phyloP scores from a whole-genome alignment of 2,113 vertebrate species.

The Serinus canaria region DNA sequence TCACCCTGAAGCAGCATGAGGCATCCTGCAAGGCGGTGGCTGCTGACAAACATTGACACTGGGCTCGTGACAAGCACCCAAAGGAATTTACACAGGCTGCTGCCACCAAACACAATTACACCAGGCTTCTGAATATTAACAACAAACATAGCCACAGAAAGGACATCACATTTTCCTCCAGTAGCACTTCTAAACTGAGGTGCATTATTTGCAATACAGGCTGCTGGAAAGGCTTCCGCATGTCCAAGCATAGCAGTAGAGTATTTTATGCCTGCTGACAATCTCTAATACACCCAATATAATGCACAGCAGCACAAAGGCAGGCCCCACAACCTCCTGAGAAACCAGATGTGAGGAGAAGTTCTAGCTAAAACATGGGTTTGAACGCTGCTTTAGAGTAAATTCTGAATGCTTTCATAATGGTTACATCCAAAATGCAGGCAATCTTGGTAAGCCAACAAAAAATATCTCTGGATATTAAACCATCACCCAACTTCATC shows the following conservation, averaged over 20 bases:
- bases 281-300: not conserved
- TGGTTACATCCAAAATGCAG: not conserved
- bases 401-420: not conserved
- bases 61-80: not conserved
- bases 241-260: not conserved
- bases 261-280: not conserved
- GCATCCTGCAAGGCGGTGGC: accelerated
- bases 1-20: not conserved
- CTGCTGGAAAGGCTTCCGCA: not conserved
- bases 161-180: not conserved
- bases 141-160: not conserved
- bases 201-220: not conserved
- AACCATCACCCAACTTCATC: not conserved
- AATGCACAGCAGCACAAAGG: not conserved
- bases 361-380: not conserved
- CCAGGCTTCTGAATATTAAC: not conserved
- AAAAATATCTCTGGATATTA: not conserved
- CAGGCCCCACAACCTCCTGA: not conserved
- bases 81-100: not conserved
- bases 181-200: not conserved
- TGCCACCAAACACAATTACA: not conserved
- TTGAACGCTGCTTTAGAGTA: not conserved
- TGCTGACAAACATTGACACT: accelerated
- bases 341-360: not conserved
- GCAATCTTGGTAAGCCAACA: not conserved